Evolutionary conservation across 2,888 invertebrate species (phyloP).

Genomic region (Sepiola atlantica): DNA sequence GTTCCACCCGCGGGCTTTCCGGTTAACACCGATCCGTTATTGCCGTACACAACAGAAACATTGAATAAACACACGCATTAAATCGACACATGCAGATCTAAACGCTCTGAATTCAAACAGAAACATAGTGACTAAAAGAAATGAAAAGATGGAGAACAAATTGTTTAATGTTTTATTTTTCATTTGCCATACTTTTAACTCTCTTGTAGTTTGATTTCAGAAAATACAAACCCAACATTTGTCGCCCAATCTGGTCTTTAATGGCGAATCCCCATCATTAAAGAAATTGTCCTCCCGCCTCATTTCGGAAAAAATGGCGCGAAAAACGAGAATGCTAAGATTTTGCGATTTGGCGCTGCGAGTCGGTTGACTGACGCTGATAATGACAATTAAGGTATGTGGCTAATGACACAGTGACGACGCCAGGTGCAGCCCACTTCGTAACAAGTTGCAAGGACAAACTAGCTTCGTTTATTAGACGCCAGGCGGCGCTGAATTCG

Average conservation of each 20-base stretch:
- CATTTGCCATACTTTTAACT: not conserved
- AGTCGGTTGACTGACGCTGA: not conserved
- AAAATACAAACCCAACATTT: not conserved
- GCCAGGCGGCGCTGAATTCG: not conserved
- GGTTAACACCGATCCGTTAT: too few relatives aligned
- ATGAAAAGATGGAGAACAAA: not conserved
- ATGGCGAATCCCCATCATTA: not conserved
- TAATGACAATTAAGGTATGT: not conserved
- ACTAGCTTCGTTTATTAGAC: not conserved
- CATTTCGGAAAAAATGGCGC: not conserved
- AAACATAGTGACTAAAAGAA: too few relatives aligned
- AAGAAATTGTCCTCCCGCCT: not conserved
- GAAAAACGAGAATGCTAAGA: not conserved
- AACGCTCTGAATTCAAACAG: too few relatives aligned
- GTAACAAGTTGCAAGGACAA: not conserved
- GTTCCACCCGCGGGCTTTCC: not conserved
- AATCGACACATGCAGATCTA: not conserved
- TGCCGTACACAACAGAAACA: too few relatives aligned
- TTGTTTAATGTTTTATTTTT: not conserved
- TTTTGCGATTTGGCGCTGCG: not conserved
- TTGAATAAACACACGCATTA: not conserved
- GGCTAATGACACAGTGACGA: not conserved
- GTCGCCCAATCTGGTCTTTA: not conserved
- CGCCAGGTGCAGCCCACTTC: not conserved
- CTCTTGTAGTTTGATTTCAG: not conserved